Conservation (phyloP, 2,888 invertebrate species). For the Epinotia ramella region DNA sequence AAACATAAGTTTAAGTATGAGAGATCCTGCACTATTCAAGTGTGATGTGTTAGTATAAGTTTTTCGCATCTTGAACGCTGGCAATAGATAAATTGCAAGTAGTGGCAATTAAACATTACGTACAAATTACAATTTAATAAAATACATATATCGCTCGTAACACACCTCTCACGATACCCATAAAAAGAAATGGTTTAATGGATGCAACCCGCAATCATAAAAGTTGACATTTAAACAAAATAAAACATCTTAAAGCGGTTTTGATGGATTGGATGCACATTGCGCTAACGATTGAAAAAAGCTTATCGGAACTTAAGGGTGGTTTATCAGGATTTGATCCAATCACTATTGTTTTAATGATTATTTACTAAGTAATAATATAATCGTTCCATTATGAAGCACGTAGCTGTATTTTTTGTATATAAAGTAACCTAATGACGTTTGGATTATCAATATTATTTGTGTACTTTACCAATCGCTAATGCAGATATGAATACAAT, state of each 20-base stretch:
- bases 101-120: too few relatives aligned
- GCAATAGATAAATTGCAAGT: too few relatives aligned
- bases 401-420: background rate
- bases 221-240: background rate
- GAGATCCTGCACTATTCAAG: too few relatives aligned
- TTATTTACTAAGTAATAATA: too few relatives aligned
- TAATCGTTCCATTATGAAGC: background rate
- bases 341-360: too few relatives aligned
- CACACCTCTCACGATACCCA: background rate
- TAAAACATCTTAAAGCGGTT: constrained; percentile 14
- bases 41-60: too few relatives aligned
- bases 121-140: too few relatives aligned
- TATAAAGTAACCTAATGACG: background rate
- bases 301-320: constrained; percentile 7
- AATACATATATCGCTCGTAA: too few relatives aligned
- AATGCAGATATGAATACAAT: constrained; percentile 36
- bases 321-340: background rate
- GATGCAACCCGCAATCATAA: background rate
- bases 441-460: constrained; percentile 6
- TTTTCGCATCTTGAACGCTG: too few relatives aligned
- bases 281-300: constrained; percentile 56
- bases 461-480: constrained; percentile 8
- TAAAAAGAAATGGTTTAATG: background rate
- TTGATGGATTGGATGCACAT: constrained; percentile 67
- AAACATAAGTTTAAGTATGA: too few relatives aligned